These are phyloP conservation scores for Stictonetta naevosa DNA, from an alignment of 2,113 vertebrate genomes.

Conservation along the genomic window DNA sequence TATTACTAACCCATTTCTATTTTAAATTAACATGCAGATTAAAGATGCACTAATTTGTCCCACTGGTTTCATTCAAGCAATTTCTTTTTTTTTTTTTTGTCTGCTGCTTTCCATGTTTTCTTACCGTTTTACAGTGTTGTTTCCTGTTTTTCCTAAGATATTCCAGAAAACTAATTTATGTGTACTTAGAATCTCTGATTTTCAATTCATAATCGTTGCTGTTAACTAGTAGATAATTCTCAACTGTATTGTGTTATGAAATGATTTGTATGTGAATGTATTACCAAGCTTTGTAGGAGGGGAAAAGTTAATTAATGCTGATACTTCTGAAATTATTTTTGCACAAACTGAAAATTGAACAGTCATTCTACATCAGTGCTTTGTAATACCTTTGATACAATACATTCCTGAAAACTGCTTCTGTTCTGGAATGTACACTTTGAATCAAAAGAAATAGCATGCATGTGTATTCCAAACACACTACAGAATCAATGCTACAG, in stretches of 20 bases:
- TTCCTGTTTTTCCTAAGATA: neutral
- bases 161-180: neutral
- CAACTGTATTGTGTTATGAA: neutral
- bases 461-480: neutral
- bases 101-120: neutral
- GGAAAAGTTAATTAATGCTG: neutral
- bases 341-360: neutral
- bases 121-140: neutral
- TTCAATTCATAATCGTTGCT: neutral
- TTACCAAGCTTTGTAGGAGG: neutral
- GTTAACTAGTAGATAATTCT: neutral
- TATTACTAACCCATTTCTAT: neutral
- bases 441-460: neutral
- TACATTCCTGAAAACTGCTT: neutral
- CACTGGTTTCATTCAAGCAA: neutral
- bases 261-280: neutral
- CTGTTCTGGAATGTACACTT: neutral
- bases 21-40: neutral
- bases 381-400: neutral
- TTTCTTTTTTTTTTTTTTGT: neutral
- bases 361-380: neutral
- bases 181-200: neutral
- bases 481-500: neutral
- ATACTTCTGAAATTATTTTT: neutral
- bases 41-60: neutral